These are phyloP conservation scores for Rhea americana DNA, from an alignment of 2,113 vertebrate genomes.

Conservation along the genomic window DNA sequence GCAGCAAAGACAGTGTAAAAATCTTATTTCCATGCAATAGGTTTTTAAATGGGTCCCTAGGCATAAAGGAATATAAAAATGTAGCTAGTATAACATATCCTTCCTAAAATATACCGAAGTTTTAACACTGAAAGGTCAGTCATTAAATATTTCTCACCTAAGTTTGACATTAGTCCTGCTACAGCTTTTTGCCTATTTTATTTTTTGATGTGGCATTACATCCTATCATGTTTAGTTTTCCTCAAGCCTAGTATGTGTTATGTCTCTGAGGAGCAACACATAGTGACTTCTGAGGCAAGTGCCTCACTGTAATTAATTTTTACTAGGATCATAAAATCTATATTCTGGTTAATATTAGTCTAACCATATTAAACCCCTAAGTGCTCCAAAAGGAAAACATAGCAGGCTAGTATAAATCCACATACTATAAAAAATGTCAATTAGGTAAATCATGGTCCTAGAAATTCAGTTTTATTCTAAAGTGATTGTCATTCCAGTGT, in stretches of 20 bases:
- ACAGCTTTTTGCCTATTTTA: background rate
- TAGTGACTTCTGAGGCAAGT: background rate
- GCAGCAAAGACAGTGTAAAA: background rate
- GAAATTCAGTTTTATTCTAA: background rate
- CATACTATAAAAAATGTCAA: background rate
- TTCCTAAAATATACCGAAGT: background rate
- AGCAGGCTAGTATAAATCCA: background rate
- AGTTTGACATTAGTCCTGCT: background rate
- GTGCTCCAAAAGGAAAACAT: background rate
- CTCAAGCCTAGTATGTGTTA: background rate
- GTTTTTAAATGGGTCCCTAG: background rate
- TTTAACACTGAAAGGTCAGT: background rate
- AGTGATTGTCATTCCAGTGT: background rate
- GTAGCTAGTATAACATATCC: background rate
- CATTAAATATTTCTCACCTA: background rate
- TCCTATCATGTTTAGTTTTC: background rate
- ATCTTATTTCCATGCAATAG: background rate
- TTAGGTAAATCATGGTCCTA: background rate
- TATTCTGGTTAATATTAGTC: constrained; percentile 16
- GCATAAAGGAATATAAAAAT: background rate
- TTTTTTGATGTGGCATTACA: background rate
- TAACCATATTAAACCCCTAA: constrained; percentile 18
- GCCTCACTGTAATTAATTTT: constrained; percentile 11
- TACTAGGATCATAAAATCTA: constrained; percentile 20
- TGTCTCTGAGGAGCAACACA: background rate